Conservation (phyloP, 2,888 invertebrate species). For the Drosophila paramelanica region DNA sequence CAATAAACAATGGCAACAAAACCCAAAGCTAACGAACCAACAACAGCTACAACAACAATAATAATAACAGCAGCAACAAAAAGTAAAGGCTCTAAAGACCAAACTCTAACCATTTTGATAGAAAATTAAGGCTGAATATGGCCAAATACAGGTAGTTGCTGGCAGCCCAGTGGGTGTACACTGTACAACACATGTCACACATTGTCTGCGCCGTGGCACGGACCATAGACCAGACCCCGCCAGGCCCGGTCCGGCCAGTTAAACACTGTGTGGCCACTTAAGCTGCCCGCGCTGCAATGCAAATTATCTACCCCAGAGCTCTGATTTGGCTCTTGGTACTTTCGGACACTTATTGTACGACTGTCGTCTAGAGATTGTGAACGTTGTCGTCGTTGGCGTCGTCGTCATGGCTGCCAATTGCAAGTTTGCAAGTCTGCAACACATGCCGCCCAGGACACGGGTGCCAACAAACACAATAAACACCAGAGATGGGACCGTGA, state of each 20-base stretch:
- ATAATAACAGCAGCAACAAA: slow-evolving; percentile 12
- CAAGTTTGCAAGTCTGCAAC: slow-evolving; percentile 64
- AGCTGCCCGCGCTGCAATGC: slow-evolving; percentile 65
- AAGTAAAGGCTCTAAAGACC: slow-evolving; percentile 25
- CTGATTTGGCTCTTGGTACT: slow-evolving; percentile 60
- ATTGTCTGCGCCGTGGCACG: slow-evolving; percentile 22
- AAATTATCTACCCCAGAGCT: slow-evolving; percentile 71
- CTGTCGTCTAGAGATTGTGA: slow-evolving; percentile 55
- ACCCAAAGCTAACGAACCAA: slow-evolving; percentile 18
- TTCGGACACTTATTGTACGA: slow-evolving; percentile 66
- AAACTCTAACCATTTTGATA: slow-evolving; percentile 54
- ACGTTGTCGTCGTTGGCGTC: slow-evolving; percentile 34
- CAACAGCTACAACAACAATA: slow-evolving; percentile 24
- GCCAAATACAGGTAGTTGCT: slow-evolving; percentile 52
- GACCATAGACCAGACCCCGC: slow-evolving; percentile 9
- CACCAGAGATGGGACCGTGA: slow-evolving; percentile 43
- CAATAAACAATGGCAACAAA: slow-evolving; percentile 59
- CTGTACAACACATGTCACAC: slow-evolving; percentile 50
- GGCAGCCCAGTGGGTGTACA: slow-evolving; percentile 38
- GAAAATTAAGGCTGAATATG: slow-evolving; percentile 59
- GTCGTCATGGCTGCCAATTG: slow-evolving; percentile 65
- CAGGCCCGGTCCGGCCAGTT: slow-evolving; percentile 13
- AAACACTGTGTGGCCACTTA: slow-evolving; percentile 57
- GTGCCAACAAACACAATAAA: slow-evolving; percentile 13
- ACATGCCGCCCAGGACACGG: slow-evolving; percentile 66